A percentile compares a stretch with the other conserved stretches of the same genome.
These are phyloP conservation scores for Drosophila parabipectinata DNA, from an alignment of 1,140 invertebrate species.

Conservation along the genomic window DNA sequence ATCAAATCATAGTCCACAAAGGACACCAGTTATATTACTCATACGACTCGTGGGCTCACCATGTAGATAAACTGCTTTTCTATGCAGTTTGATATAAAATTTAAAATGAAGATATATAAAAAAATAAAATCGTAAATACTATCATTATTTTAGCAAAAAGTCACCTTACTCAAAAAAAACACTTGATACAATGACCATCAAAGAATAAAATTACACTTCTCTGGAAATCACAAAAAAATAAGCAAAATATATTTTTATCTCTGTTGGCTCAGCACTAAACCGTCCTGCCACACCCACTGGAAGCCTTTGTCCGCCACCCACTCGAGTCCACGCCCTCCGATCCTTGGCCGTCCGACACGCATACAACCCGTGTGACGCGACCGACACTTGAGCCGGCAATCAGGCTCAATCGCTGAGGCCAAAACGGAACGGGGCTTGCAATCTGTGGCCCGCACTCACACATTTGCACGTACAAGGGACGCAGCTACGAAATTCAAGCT, in stretches of 20 bases:
- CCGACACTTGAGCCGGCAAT: constrained; percentile 79
- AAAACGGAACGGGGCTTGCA: constrained; percentile 52
- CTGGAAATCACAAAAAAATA: background rate
- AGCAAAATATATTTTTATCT: background rate
- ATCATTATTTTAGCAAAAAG: too few relatives aligned
- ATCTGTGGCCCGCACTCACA: constrained; percentile 69
- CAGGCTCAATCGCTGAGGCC: constrained; percentile 77
- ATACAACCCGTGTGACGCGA: constrained; percentile 66
- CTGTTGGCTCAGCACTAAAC: constrained; percentile 37
- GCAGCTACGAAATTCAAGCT: constrained; percentile 70
- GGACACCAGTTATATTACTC: background rate
- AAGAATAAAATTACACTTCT: background rate
- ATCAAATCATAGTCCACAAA: background rate
- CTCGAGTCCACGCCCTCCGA: constrained; percentile 19
- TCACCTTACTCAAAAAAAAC: background rate
- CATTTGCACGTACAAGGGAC: constrained; percentile 61
- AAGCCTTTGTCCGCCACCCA: background rate
- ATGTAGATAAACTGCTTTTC: too few relatives aligned
- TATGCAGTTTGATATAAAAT: too few relatives aligned
- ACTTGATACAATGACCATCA: background rate
- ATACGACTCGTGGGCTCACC: background rate
- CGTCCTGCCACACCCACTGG: constrained; percentile 22
- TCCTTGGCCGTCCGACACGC: constrained; percentile 38
- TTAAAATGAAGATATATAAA: background rate
- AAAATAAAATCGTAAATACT: background rate